A percentile compares a stretch with the other conserved stretches of the same genome.
These are phyloP conservation scores for Heteropelma amictum DNA, from an alignment of 2,888 invertebrate species.

Conservation along the genomic window DNA sequence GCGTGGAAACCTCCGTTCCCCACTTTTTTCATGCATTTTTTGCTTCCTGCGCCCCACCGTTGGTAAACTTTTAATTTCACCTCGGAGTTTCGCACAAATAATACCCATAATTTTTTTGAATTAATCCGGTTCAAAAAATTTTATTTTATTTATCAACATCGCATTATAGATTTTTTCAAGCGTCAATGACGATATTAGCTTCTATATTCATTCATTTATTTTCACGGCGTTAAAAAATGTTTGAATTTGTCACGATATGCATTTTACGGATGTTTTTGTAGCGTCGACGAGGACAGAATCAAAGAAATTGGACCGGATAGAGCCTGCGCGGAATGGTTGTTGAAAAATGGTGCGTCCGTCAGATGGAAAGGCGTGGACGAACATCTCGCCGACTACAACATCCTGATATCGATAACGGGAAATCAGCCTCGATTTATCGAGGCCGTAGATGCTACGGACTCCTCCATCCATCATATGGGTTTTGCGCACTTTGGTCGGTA, in stretches of 20 bases:
- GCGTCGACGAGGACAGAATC: slow-evolving; percentile 84
- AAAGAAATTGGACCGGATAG: slow-evolving; percentile 90
- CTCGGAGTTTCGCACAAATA: too few species aligned
- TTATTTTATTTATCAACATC: too few species aligned
- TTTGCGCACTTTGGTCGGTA: slow-evolving; percentile 87
- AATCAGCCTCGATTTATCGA: slow-evolving; percentile 76
- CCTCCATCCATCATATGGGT: slow-evolving; percentile 90
- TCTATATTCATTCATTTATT: background rate
- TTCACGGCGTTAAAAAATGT: background rate
- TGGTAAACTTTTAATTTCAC: too few species aligned
- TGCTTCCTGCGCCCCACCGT: too few species aligned
- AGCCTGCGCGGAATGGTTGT: slow-evolving; percentile 96
- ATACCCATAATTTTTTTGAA: too few species aligned
- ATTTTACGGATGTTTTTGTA: too few species aligned
- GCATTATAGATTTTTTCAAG: too few species aligned
- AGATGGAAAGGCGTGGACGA: slow-evolving; percentile 82
- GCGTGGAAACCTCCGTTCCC: too few species aligned
- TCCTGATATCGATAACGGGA: slow-evolving; percentile 81
- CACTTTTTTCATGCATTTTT: too few species aligned
- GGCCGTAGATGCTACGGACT: slow-evolving; percentile 89
- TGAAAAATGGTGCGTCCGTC: slow-evolving; percentile 92
- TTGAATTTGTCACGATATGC: background rate
- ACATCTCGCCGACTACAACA: slow-evolving; percentile 86
- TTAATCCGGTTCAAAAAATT: too few species aligned
- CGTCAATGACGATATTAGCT: too few species aligned